Percentiles rank a stretch among this genome's conserved stretches.
Evolutionary conservation across 2,888 invertebrate genomes (phyloP).

Genomic region (Pheosia tremula): DNA sequence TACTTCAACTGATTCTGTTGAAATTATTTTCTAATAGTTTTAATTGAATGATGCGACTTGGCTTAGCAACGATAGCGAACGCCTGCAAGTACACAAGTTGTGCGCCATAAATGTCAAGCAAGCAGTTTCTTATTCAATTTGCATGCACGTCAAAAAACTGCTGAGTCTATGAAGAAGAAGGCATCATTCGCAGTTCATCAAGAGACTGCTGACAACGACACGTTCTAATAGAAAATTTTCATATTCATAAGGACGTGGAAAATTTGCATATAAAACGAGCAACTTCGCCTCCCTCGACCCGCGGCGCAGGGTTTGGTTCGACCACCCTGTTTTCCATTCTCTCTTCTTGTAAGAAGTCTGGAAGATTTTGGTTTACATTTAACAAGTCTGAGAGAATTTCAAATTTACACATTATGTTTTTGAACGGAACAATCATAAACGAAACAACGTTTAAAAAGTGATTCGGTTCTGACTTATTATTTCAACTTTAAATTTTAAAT

Average conservation of each 20-base stretch:
- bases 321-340: slow-evolving; percentile 72
- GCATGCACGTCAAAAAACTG: slow-evolving; percentile 53
- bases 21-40: too few species aligned
- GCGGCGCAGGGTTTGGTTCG: slow-evolving; percentile 59
- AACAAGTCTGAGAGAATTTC: slow-evolving; percentile 38
- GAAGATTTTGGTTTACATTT: slow-evolving; percentile 58
- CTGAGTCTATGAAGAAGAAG: slow-evolving; percentile 62
- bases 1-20: too few species aligned
- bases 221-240: slow-evolving; percentile 84
- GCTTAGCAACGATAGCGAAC: neutral
- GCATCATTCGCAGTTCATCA: slow-evolving; percentile 65
- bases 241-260: slow-evolving; percentile 82
- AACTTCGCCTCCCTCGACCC: slow-evolving; percentile 63
- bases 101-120: slow-evolving; percentile 23
- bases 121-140: slow-evolving; percentile 52
- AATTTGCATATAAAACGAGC: slow-evolving; percentile 84
- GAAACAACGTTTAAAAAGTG: too few species aligned
- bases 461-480: neutral
- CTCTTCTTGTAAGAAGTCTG: slow-evolving; percentile 65
- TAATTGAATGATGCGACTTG: too few species aligned
- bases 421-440: neutral
- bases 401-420: slow-evolving; percentile 41
- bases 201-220: slow-evolving; percentile 79
- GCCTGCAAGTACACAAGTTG: slow-evolving; percentile 1
- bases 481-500: neutral